Evolutionary conservation across 2,113 vertebrate species (phyloP).

Genomic region (Erythrocercus mccallii): DNA sequence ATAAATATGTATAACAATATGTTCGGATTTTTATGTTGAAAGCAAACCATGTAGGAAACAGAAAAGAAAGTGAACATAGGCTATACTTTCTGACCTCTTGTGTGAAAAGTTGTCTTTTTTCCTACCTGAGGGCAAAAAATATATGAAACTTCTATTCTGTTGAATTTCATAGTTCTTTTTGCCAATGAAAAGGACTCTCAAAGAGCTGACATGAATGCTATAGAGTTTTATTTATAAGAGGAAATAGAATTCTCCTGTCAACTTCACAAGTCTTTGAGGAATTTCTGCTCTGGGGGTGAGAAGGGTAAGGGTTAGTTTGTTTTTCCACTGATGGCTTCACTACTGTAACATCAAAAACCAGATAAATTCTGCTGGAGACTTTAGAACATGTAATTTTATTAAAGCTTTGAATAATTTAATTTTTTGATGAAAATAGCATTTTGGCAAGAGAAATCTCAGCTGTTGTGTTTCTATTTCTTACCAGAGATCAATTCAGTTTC

Average conservation of each 20-base stretch:
- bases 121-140: not conserved
- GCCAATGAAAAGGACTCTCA: not conserved
- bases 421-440: not conserved
- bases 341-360: not conserved
- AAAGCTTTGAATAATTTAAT: not conserved
- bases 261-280: not conserved
- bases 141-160: rapidly evolving
- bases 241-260: not conserved
- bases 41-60: not conserved
- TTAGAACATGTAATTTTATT: not conserved
- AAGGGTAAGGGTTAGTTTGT: not conserved
- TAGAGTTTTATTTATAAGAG: not conserved
- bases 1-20: not conserved
- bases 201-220: not conserved
- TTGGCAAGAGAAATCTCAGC: not conserved
- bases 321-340: not conserved
- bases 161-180: not conserved
- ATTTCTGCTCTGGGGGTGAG: not conserved
- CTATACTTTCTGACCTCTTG: not conserved
- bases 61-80: not conserved
- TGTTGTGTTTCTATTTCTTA: not conserved
- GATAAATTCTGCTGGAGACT: not conserved
- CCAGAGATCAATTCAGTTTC: not conserved
- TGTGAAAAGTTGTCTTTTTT: not conserved
- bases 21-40: not conserved